Evolutionary conservation across 2,113 vertebrate species (phyloP), one percentile per base, ranked within the genome.

Genomic region (Formicarius rufipectus): DNA sequence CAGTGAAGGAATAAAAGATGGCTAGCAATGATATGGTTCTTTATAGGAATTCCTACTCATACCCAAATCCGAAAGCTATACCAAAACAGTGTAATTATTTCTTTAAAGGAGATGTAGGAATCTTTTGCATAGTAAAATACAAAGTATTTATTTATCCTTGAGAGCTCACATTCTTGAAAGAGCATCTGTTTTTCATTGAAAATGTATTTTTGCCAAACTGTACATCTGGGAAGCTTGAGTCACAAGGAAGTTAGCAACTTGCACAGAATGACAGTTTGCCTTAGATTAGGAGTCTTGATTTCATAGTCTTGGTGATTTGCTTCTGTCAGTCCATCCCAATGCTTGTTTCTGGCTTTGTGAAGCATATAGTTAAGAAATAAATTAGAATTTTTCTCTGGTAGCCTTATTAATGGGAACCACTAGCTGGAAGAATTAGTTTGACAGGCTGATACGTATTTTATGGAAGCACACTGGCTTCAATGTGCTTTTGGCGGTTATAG

Each of bases 111-210:
- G 68, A 79, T 28, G 16, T 50, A 39, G 87, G 82, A 90, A 71
- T 84, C 49, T 83, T 93, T 94, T 95, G 27, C 39, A 63, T 75
- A 94, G 82, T 97, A 95, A 97, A 97, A 97, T 92, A 27, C 20
- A 91, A 97, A 95, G 81, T 95, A 95, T 95, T 97, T 97, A 89
- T 97, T 97, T 97, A 96, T 97, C 87, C 84, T 97, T 92, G 90
- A 95, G 89, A 97, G 79, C 73, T 96, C 94, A 93, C 4, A 1
- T 91, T 96, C 96, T 95, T 95, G 84, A 94, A 95, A 90, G 75
- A 94, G 71, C 96, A 90, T 97, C 91, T 98, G 96, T 82, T 97
- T 98, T 97, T 90, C 93, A 96, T 97, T 75, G 45, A 56, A 95
- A 94, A 82, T 89, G n/a, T 90, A 66, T 96, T 97, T 97, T 98